phyloP scores from a whole-genome alignment of 2,797 vertebrate genomes.

The Anguilla megastoma region DNA sequence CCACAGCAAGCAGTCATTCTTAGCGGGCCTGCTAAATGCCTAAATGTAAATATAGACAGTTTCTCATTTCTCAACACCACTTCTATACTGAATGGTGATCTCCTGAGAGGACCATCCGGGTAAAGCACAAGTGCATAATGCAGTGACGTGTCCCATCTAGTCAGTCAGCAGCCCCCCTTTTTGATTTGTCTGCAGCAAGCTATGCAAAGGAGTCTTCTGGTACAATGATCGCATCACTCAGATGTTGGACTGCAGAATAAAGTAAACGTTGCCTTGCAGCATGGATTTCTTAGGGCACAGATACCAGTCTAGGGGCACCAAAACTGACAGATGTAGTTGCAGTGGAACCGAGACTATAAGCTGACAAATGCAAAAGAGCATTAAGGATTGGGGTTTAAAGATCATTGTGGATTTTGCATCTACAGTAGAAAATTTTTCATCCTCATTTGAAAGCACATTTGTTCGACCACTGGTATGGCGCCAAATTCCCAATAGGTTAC shows the following conservation, averaged over 20 bases:
- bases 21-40: too few relatives aligned
- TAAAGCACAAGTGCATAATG: too few relatives aligned
- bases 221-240: too few relatives aligned
- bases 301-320: not conserved
- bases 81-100: not conserved
- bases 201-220: too few relatives aligned
- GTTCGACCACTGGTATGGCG: not conserved
- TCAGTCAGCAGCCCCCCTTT: not conserved
- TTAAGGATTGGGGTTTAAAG: not conserved
- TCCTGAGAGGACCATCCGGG: not conserved
- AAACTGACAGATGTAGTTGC: not conserved
- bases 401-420: not conserved
- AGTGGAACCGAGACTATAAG: not conserved
- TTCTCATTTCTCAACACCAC: too few relatives aligned
- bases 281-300: too few relatives aligned
- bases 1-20: too few relatives aligned
- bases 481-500: not conserved
- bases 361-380: not conserved
- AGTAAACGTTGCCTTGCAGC: not conserved
- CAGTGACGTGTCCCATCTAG: too few relatives aligned
- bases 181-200: too few relatives aligned
- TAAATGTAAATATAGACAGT: too few relatives aligned
- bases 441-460: not conserved
- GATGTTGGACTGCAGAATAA: too few relatives aligned
- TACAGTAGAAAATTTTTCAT: not conserved